A percentile compares a stretch with the other conserved stretches of the same genome.
phyloP scores from a whole-genome alignment of 1,140 invertebrate species.

The Helicoverpa armigera region DNA sequence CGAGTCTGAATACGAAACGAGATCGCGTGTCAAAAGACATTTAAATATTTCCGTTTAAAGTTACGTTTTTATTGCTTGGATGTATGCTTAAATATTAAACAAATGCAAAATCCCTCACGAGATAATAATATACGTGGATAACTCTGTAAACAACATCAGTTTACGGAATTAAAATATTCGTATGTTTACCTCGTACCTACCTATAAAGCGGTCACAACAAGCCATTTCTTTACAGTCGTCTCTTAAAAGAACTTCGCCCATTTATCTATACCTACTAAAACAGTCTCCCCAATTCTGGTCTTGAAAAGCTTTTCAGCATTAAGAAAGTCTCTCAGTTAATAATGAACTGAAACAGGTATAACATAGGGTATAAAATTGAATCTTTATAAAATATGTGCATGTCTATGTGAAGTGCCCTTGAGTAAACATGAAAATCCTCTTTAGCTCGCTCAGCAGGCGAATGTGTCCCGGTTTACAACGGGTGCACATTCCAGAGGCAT shows the following conservation, averaged over 20 bases:
- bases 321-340: no score
- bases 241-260: no score
- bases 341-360: no score
- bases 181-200: no score
- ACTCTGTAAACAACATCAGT: neutral
- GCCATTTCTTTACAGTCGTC: no score
- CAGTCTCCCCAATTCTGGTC: no score
- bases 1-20: constrained; percentile 58
- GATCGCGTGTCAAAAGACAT: constrained; percentile 64
- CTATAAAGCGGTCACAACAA: no score
- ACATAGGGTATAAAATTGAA: no score
- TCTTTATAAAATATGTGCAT: no score
- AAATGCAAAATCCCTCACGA: constrained; percentile 48
- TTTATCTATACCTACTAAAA: no score
- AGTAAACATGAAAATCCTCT: constrained; percentile 51
- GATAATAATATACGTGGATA: neutral
- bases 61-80: constrained; percentile 58
- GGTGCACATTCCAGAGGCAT: constrained; percentile 51
- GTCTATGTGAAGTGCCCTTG: constrained; percentile 3
- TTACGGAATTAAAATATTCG: neutral
- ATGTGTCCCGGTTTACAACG: constrained; percentile 51
- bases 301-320: no score
- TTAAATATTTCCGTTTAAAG: constrained; percentile 68
- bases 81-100: constrained; percentile 51
- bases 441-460: constrained; percentile 37